Base-by-base conservation (phyloP, 2,888 invertebrate genomes). In the Sericinus montela region DNA sequence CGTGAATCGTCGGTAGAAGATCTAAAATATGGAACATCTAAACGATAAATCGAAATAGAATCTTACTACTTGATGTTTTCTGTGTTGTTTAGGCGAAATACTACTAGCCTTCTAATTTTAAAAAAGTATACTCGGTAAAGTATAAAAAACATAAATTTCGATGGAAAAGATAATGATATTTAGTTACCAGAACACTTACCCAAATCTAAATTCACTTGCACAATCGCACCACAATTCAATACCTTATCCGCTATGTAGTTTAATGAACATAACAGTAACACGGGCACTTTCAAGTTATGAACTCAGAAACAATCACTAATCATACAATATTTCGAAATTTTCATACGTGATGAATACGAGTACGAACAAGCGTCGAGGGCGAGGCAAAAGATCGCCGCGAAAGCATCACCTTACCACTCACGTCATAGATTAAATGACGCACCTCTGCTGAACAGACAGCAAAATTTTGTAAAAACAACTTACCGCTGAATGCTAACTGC, bases 291-390 rank as follows among this genome's bases (percentile, higher is more conserved):
- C 62, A 65, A 56, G 46, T 54, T 58, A 57, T 55, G 56, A 63
- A 62, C 61, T 71, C 65, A 72, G 60, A 72, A 71, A 70, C 72
- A 75, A 71, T 75, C 73, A 69, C 71, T 75, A 72, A 75, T 82
- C 78, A 80, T 77, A 71, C 70, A 75, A 72, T 72, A 72, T 67
- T 60, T 66, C 70, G 2, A 59, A 63, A 75, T 66, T 76, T 80
- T 75, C 79, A 82, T 80, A 77, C 75, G 83, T 77, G 79, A 78
- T 72, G 0, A 11, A 7, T 80, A 65, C 79, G 78, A 85, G 83
- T 82, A 86, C 86, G 83, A 77, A 72, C 73, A 78, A 80, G 78
- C 74, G 72, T 73, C 71, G 80, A 71, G 83, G 80, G 82, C 83
- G 67, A 78, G 58, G 55, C 57, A 58, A 69, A 81, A 81, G 80